Conservation (phyloP, 2,113 vertebrate species). For the Saiga tatarica region DNA sequence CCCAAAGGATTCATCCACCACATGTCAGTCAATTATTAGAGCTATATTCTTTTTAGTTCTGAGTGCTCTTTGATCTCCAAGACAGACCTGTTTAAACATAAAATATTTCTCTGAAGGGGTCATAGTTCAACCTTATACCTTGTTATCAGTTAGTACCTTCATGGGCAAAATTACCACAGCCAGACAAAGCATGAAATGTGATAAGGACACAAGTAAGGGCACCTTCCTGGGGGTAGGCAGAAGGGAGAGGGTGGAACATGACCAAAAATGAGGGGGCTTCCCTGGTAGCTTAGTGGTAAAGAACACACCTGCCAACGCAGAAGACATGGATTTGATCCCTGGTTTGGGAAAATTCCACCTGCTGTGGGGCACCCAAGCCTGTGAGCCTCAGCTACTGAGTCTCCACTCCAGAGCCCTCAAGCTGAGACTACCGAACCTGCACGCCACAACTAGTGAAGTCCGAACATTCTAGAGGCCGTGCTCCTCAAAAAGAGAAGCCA, state of each 20-base stretch:
- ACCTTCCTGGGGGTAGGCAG: not conserved
- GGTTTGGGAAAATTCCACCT: not conserved
- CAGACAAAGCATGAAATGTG: not conserved
- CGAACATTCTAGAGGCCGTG: not conserved
- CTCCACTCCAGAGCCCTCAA: not conserved
- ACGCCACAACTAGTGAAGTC: not conserved
- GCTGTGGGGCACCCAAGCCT: not conserved
- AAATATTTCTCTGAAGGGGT: not conserved
- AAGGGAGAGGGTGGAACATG: not conserved
- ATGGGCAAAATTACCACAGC: not conserved
- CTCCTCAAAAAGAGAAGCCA: not conserved
- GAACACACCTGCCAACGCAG: not conserved
- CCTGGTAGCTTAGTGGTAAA: not conserved
- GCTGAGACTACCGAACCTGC: not conserved
- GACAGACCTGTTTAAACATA: not conserved
- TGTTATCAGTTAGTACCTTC: not conserved
- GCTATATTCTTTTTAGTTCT: not conserved
- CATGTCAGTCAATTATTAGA: not conserved
- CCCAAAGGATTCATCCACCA: not conserved
- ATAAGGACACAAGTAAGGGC: not conserved
- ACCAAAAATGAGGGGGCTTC: not conserved
- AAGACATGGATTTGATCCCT: not conserved
- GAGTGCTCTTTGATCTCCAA: not conserved
- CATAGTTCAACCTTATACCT: not conserved
- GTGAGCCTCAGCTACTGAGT: not conserved